Conservation (phyloP, 2,888 invertebrate genomes). For the Epirrhoe alternata region DNA sequence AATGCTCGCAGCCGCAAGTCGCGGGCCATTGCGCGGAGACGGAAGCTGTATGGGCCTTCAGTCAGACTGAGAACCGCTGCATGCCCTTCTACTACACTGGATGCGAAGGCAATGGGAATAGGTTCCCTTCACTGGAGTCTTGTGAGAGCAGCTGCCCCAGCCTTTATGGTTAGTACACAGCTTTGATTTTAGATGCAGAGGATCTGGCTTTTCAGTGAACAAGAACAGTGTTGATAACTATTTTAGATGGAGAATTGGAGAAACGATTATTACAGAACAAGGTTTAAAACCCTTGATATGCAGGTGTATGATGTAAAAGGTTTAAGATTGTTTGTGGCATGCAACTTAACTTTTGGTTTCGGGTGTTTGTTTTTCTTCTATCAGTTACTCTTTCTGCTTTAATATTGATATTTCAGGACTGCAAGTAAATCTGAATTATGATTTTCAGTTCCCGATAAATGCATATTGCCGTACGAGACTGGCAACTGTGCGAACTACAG, state of each 20-base stretch:
- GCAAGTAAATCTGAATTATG: not conserved
- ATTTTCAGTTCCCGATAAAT: constrained; percentile 77
- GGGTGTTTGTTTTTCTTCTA: not conserved
- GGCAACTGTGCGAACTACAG: constrained; percentile 92
- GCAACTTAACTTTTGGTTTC: not conserved
- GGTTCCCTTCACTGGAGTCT: constrained; percentile 89
- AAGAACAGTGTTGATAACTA: no score
- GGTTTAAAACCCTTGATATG: no score
- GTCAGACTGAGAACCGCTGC: constrained; percentile 92
- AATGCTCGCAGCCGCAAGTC: constrained; percentile 90
- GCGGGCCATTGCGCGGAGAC: constrained; percentile 92
- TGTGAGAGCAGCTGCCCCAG: constrained; percentile 92
- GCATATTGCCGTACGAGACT: constrained; percentile 89
- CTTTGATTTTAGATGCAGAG: not conserved
- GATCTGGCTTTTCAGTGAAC: not conserved
- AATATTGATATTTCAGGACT: not conserved
- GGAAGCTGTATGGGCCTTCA: constrained; percentile 94
- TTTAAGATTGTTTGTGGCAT: constrained; percentile 9
- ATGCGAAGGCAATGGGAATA: constrained; percentile 95
- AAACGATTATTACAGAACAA: not conserved
- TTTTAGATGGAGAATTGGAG: not conserved
- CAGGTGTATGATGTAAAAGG: not conserved
- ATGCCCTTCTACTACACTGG: constrained; percentile 97
- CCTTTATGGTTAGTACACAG: constrained; percentile 88
- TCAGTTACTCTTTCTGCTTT: not conserved